Percentiles rank a stretch among this genome's conserved stretches.
phyloP scores from a whole-genome alignment of 2,888 invertebrate species.

The Argynnis bischoffii region DNA sequence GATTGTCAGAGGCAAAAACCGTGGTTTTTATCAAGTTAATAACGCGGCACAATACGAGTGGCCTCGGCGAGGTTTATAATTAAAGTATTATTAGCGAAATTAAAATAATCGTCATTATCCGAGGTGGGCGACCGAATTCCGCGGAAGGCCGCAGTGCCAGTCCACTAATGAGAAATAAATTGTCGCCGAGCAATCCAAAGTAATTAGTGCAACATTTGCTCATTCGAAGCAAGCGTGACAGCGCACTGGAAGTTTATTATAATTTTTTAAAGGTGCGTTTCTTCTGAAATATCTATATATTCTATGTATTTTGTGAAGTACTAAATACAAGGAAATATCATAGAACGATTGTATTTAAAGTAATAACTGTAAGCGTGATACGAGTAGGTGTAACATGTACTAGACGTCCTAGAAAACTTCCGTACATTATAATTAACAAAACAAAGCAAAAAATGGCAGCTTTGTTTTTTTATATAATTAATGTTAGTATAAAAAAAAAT shows the following conservation, averaged over 20 bases:
- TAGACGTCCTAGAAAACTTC: slow-evolving; percentile 3
- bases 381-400: slow-evolving; percentile 4
- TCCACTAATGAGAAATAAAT: slow-evolving; percentile 78
- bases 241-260: slow-evolving; percentile 51
- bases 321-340: not conserved
- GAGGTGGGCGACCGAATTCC: slow-evolving; percentile 73
- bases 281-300: slow-evolving; percentile 19
- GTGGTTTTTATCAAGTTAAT: slow-evolving; percentile 39
- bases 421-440: slow-evolving; percentile 9
- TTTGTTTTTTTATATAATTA: slow-evolving; percentile 1
- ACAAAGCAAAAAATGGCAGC: slow-evolving; percentile 3
- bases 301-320: no score
- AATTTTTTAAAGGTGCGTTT: slow-evolving; percentile 54
- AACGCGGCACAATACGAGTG: slow-evolving; percentile 44
- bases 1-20: slow-evolving; percentile 8
- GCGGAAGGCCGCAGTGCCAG: slow-evolving; percentile 57
- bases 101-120: slow-evolving; percentile 71
- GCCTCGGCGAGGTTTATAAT: slow-evolving; percentile 62
- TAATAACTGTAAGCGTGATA: not conserved
- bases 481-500: slow-evolving; percentile 13
- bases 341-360: not conserved
- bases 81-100: slow-evolving; percentile 81
- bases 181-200: slow-evolving; percentile 68
- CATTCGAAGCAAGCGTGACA: slow-evolving; percentile 73
- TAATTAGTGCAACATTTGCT: slow-evolving; percentile 70